Base-by-base conservation (phyloP, 2,797 vertebrate species). In the Eupleurogrammus muticus region DNA sequence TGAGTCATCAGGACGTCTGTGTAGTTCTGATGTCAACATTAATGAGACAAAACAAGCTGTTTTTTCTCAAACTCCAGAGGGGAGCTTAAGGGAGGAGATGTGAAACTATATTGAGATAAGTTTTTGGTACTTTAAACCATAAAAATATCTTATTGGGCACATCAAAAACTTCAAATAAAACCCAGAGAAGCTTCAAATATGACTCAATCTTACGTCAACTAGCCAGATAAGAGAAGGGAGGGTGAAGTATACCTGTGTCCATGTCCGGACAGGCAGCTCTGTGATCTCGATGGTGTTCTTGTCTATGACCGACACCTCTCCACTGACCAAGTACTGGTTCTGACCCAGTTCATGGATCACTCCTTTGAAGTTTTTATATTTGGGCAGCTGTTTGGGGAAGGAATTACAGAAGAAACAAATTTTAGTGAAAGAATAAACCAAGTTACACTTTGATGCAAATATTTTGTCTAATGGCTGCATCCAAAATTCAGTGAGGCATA, bases 311-410 rank as follows among this genome's bases (percentile, higher is more conserved):
- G 90, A 97, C 87, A 99, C 94, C 90, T 99, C 97, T 70, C 98
- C 98, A 80, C 97, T 99, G 83, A 99, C 95, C 74, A 98, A 92
- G 74, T 96, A 99, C 83, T 99, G 98, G 89, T 99, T 99, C 84
- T 96, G 97, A 65, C 97, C 97, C 84, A 99, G 92, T 82, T 99
- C 98, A 59, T 99, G 96, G 79, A 99, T 96, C 9, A 96, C 84
- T 21, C 98, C 98, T 93, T 96, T 98, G 82, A 98, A 99, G 87
- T 96, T 97, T 91, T 99, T 99, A 89, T 99, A 99, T 82, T 95
- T 97, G 76, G 98, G 98, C 81, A 99, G 97, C 98, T 99, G 89
- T 66, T 35, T 47, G 19, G 0, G 7, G 28, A 60, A 62, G 9
- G 23, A 12, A 55, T 5, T 0, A 56, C 17, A 72, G 4, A 40